These are phyloP conservation scores for Acheta domesticus DNA, from an alignment of 2,888 invertebrate genomes.

Conservation along the genomic window DNA sequence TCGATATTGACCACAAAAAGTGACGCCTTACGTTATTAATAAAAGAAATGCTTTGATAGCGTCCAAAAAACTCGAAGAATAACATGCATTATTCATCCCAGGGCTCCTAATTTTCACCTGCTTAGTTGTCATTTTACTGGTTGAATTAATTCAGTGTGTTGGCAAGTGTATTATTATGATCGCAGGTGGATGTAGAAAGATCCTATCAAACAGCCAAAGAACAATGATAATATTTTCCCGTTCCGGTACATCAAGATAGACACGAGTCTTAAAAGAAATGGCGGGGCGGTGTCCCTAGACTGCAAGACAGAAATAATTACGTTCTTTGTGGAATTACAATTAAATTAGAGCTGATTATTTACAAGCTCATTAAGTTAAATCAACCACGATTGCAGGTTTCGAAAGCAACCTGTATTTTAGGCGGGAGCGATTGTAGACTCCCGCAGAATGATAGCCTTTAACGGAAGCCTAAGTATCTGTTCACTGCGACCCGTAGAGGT, in stretches of 20 bases:
- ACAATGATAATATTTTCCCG: slow-evolving; percentile 11
- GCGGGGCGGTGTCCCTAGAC: neutral
- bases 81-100: neutral
- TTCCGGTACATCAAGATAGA: neutral
- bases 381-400: neutral
- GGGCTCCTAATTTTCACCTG: neutral
- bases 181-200: neutral
- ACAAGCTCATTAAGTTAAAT: slow-evolving; percentile 10
- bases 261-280: neutral
- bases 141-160: slow-evolving; percentile 6
- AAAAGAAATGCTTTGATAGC: too few species aligned
- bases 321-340: neutral
- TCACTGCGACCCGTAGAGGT: neutral
- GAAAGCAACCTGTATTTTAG: neutral
- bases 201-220: slow-evolving; percentile 1
- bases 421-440: neutral
- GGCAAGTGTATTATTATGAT: neutral
- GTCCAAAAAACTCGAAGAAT: neutral
- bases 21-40: too few species aligned
- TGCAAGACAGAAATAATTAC: neutral
- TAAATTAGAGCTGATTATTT: slow-evolving; percentile 9
- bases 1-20: too few species aligned
- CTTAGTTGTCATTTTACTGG: neutral
- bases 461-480: slow-evolving; percentile 9
- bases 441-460: neutral